phyloP scores from a whole-genome alignment of 2,113 vertebrate genomes.

The Porphyrio hochstetteri region DNA sequence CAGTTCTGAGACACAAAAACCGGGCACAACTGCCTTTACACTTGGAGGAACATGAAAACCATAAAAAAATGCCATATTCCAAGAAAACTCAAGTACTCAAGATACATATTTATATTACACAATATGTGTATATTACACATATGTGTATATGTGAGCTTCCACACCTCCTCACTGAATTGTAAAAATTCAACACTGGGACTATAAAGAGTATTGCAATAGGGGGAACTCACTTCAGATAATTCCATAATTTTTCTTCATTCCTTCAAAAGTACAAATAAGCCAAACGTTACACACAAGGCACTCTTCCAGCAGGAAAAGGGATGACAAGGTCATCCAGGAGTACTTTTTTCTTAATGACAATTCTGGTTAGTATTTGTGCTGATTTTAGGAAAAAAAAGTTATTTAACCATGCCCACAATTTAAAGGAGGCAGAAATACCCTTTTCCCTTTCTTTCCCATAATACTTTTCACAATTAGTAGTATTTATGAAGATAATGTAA shows the following conservation, averaged over 20 bases:
- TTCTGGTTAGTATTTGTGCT: not conserved
- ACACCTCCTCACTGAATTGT: not conserved
- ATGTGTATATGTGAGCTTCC: not conserved
- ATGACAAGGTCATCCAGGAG: not conserved
- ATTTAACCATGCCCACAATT: not conserved
- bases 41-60: not conserved
- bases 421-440: not conserved
- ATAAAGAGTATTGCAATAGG: not conserved
- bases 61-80: not conserved
- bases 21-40: not conserved
- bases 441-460: not conserved
- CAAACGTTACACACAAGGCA: not conserved
- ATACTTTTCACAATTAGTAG: not conserved
- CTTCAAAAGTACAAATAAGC: not conserved
- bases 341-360: not conserved
- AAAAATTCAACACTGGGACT: not conserved
- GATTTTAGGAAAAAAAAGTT: not conserved
- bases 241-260: not conserved
- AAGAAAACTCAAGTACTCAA: not conserved
- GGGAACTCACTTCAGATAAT: not conserved
- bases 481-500: not conserved
- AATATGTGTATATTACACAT: not conserved
- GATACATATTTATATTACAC: not conserved
- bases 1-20: not conserved
- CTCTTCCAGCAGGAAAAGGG: not conserved